These are phyloP conservation scores for Lanistes nyassanus DNA, from an alignment of 1,140 invertebrate genomes.

Conservation along the genomic window DNA sequence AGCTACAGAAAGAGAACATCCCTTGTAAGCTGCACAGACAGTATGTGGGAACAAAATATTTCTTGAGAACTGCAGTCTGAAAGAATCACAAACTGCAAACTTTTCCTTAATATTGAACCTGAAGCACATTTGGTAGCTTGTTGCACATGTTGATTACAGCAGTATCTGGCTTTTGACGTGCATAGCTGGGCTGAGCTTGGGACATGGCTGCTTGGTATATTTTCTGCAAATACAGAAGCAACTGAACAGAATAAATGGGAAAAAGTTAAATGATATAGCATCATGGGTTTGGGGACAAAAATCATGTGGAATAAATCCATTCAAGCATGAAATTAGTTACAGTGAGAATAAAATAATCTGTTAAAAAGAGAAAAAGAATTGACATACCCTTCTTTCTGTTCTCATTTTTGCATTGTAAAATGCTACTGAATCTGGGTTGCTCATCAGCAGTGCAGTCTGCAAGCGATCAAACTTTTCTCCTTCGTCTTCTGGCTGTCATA, in stretches of 20 bases:
- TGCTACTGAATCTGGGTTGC: conserved; percentile 63
- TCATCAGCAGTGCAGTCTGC: conserved; percentile 63
- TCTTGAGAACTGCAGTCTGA: too few relatives aligned
- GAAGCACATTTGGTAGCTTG: conserved; percentile 59
- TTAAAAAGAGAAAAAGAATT: not conserved
- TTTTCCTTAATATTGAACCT: conserved; percentile 48
- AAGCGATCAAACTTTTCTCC: conserved; percentile 66
- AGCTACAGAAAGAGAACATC: too few relatives aligned
- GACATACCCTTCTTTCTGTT: conserved; percentile 60
- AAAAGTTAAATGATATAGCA: too few relatives aligned
- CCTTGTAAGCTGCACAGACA: too few relatives aligned
- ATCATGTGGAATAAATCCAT: not conserved
- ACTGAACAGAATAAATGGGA: too few relatives aligned
- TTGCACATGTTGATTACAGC: conserved; percentile 54
- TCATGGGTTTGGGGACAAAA: too few relatives aligned
- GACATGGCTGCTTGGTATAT: conserved; percentile 60
- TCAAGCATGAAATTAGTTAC: not conserved
- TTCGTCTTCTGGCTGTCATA: conserved; percentile 65
- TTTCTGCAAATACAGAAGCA: conserved; percentile 55
- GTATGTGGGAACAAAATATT: too few relatives aligned
- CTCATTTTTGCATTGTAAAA: conserved; percentile 65
- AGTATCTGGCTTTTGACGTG: conserved; percentile 52
- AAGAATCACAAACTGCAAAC: too few relatives aligned
- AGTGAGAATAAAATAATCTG: not conserved
- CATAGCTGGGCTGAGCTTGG: conserved; percentile 55